Evolutionary conservation across 2,888 invertebrate species (phyloP), one percentile per base, ranked within the genome.

Genomic region (Lymantria monacha): DNA sequence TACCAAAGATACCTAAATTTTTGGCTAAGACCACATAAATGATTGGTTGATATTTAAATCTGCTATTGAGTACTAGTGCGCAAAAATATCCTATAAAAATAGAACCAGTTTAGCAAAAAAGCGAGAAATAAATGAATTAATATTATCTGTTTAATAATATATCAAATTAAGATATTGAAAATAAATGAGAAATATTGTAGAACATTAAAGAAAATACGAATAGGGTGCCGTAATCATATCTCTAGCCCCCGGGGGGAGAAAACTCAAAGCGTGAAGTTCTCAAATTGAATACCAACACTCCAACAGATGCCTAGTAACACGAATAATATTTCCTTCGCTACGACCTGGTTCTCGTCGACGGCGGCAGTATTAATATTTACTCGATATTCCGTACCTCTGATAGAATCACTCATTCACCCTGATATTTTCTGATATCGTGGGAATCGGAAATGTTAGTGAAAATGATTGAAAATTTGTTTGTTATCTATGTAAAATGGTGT

Each of bases 231-330:
- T 38, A 38, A 38, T 38, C 11, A 38, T n/a, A 38, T 38, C 1
- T 12, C 11, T 7, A 38, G 38, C 38, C 38, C n/a, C 31, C 31
- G 30, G 44, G 30, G 44, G 44, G 13, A 42, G 12, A 1, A 14
- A 12, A 44, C 30, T 31, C 44, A 9, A 43, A 13, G 44, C 33
- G 31, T 44, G 30, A 44, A 44, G 31, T 44, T 44, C 10, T 3
- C 33, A 57, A 67, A 61, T 57, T 58, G 50, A 59, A 68, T 68
- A 60, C 59, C 51, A 49, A 49, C 46, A 57, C 44, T 33, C 59
- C 51, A 49, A 49, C 46, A 57, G 46, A 40, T 42, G 15, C 51
- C 42, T 33, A 46, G 43, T 53, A 50, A 49, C 49, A 42, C 49
- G 57, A 44, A 54, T 59, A 14, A 69, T 64, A 59, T 69, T 58